These are phyloP conservation scores for Formica exsecta DNA, from an alignment of 1,140 invertebrate species.

Conservation along the genomic window DNA sequence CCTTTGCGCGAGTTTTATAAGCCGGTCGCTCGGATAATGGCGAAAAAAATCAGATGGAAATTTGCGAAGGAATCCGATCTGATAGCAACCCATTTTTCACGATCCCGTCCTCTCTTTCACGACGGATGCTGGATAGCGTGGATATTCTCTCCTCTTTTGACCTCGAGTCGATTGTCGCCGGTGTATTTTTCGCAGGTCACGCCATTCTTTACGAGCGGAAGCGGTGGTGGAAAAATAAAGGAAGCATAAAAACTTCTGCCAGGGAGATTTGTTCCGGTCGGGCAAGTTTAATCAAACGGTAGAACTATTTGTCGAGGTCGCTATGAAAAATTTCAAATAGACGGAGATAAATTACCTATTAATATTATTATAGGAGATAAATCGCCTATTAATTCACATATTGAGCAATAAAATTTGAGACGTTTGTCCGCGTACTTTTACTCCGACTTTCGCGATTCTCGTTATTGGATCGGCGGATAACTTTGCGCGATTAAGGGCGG, in stretches of 20 bases:
- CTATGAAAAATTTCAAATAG: not conserved
- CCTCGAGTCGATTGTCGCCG: constrained; percentile 24
- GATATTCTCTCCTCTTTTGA: not conserved
- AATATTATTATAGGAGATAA: too few relatives aligned
- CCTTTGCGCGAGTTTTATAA: constrained; percentile 40
- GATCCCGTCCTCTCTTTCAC: not conserved
- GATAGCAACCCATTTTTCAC: constrained; percentile 45
- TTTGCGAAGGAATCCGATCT: constrained; percentile 34
- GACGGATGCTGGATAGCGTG: not conserved
- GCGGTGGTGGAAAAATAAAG: not conserved
- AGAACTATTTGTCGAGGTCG: not conserved
- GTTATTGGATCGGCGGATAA: not conserved
- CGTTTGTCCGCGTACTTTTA: not conserved
- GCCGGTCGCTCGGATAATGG: constrained; percentile 11
- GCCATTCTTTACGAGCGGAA: constrained; percentile 25
- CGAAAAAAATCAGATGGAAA: constrained; percentile 28
- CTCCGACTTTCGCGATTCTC: not conserved
- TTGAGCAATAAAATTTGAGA: not conserved
- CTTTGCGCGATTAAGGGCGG: constrained; percentile 11
- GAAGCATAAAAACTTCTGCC: constrained; percentile 27
- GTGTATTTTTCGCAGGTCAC: constrained; percentile 22
- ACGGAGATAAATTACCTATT: not conserved
- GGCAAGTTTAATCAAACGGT: constrained; percentile 1
- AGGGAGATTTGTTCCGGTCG: not conserved
- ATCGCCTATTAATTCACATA: not conserved